Percentiles rank a stretch among this genome's conserved stretches.
Evolutionary conservation across 2,888 invertebrate genomes (phyloP).

Genomic region (Drosophila stalkeri): DNA sequence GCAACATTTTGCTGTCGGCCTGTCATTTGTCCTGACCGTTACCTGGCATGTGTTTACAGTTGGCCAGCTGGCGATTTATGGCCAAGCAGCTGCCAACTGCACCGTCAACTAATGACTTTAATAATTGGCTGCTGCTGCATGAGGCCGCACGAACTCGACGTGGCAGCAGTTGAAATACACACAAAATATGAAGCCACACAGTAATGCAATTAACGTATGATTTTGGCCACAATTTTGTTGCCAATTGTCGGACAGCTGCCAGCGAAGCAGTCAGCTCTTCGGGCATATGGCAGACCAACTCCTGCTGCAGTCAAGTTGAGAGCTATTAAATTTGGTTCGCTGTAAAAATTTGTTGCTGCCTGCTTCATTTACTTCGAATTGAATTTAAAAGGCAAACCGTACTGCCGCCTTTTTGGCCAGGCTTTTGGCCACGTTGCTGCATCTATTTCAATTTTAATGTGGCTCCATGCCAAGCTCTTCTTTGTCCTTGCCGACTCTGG

Average conservation of each 20-base stretch:
- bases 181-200: constrained; percentile 5
- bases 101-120: constrained; percentile 47
- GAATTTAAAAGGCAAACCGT: constrained; percentile 65
- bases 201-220: constrained; percentile 25
- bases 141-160: not conserved
- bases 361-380: constrained; percentile 66
- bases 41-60: constrained; percentile 52
- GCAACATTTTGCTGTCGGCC: constrained; percentile 66
- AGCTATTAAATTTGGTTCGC: constrained; percentile 64
- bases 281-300: constrained; percentile 45
- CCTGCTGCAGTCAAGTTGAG: constrained; percentile 59
- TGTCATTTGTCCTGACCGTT: constrained; percentile 59
- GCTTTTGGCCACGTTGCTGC: constrained; percentile 49
- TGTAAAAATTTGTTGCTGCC: constrained; percentile 58
- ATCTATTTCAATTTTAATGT: constrained; percentile 70
- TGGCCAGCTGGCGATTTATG: constrained; percentile 53
- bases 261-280: constrained; percentile 39
- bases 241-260: constrained; percentile 39
- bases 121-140: constrained; percentile 38
- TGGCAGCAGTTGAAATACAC: not conserved
- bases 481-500: constrained; percentile 41
- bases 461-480: constrained; percentile 68
- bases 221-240: constrained; percentile 25
- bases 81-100: constrained; percentile 42
- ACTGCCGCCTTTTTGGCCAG: constrained; percentile 33